phyloP scores from a whole-genome alignment of 2,113 vertebrate species.

The Antechinus flavipes region DNA sequence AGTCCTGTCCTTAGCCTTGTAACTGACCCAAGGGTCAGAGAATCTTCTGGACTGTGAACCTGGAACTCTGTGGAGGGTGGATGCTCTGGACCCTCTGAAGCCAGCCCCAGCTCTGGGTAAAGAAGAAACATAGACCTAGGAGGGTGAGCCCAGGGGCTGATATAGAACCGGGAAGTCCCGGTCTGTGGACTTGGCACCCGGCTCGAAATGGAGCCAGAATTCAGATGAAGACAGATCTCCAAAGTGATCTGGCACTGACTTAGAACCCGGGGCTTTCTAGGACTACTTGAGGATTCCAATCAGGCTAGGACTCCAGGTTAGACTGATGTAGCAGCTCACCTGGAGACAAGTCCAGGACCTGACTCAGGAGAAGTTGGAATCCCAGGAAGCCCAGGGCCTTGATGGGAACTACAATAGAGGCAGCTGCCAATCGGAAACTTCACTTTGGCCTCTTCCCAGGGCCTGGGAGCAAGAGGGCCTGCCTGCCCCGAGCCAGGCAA shows the following conservation, averaged over 20 bases:
- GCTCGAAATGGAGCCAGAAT: slow-evolving; percentile 42
- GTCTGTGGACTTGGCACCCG: slow-evolving; percentile 54
- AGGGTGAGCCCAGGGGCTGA: slow-evolving; percentile 63
- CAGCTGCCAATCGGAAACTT: slow-evolving; percentile 68
- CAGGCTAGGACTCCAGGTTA: slow-evolving; percentile 44
- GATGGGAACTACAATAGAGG: slow-evolving; percentile 38
- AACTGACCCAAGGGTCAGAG: slow-evolving; percentile 41
- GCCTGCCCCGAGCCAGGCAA: slow-evolving; percentile 27
- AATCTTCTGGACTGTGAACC: slow-evolving; percentile 41
- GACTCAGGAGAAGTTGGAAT: slow-evolving; percentile 52
- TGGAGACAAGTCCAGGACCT: slow-evolving; percentile 11
- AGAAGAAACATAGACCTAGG: slow-evolving; percentile 63
- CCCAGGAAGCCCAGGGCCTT: slow-evolving; percentile 60
- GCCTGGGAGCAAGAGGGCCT: slow-evolving; percentile 29
- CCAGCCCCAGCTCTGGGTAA: slow-evolving; percentile 43
- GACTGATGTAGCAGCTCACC: slow-evolving; percentile 59
- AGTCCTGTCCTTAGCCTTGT: slow-evolving; percentile 44
- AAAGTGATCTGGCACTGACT: slow-evolving; percentile 19
- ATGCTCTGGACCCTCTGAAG: slow-evolving; percentile 40
- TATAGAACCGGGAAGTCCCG: slow-evolving; percentile 27
- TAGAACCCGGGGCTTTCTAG: slow-evolving; percentile 40
- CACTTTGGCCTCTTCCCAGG: slow-evolving; percentile 46
- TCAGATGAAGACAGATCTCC: slow-evolving; percentile 39
- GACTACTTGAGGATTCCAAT: slow-evolving; percentile 6
- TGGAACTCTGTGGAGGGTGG: slow-evolving; percentile 35